These are phyloP conservation scores for Capricornis sumatraensis DNA, from an alignment of 2,113 vertebrate species.

Conservation along the genomic window DNA sequence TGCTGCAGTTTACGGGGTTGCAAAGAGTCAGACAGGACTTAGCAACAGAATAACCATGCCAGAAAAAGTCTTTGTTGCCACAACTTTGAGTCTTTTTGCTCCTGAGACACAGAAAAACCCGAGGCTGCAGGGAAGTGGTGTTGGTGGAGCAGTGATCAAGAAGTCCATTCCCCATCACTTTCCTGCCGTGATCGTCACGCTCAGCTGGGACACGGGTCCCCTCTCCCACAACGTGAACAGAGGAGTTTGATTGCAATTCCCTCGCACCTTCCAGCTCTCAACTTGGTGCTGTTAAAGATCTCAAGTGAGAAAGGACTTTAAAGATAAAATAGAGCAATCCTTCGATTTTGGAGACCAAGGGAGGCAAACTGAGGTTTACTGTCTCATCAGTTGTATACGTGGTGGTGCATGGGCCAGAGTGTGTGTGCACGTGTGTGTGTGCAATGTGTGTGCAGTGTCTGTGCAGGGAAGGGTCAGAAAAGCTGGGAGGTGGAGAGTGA, in stretches of 20 bases:
- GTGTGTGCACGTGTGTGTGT: accelerated
- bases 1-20: not conserved
- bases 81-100: not conserved
- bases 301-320: not conserved
- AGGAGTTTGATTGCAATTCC: no score
- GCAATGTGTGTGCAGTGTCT: not conserved
- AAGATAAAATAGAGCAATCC: not conserved
- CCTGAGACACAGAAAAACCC: not conserved
- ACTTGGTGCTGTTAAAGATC: not conserved
- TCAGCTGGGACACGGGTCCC: no score
- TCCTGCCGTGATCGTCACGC: accelerated
- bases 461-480: not conserved
- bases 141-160: accelerated
- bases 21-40: not conserved
- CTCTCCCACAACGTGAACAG: accelerated
- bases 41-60: not conserved
- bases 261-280: accelerated
- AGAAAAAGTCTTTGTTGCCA: not conserved
- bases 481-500: not conserved
- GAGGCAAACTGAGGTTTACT: not conserved
- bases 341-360: no score
- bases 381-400: accelerated
- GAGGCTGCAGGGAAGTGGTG: not conserved
- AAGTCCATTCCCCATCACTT: not conserved
- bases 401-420: no score